phyloP scores from a whole-genome alignment of 1,140 invertebrate species.

The Dufourea novaeangliae region DNA sequence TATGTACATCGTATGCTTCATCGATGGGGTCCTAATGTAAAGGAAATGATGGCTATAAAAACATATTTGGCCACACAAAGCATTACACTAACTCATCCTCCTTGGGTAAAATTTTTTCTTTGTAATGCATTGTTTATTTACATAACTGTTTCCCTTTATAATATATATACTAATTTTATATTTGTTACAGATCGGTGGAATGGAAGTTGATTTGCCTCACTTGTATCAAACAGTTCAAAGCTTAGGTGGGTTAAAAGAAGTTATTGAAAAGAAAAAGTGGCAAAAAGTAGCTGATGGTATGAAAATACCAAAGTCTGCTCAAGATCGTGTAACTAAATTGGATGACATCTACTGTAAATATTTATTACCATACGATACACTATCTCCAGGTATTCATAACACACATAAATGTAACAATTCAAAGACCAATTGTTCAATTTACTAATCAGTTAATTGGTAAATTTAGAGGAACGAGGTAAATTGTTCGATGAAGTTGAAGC shows the following conservation, averaged over 20 bases:
- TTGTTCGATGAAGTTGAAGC: conserved; percentile 89
- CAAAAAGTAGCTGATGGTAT: conserved; percentile 93
- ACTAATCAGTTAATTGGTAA: conserved; percentile 45
- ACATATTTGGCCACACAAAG: conserved; percentile 91
- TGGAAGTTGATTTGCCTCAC: conserved; percentile 94
- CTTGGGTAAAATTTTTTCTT: conserved; percentile 83
- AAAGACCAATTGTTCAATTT: conserved; percentile 20
- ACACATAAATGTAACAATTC: conserved; percentile 5
- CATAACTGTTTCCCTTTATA: not conserved
- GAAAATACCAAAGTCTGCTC: conserved; percentile 91
- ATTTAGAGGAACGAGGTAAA: conserved; percentile 87
- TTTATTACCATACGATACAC: conserved; percentile 93
- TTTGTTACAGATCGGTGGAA: conserved; percentile 88
- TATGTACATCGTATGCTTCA: conserved; percentile 94
- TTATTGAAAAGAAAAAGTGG: conserved; percentile 96
- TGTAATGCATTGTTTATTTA: conserved; percentile 24
- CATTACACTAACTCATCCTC: conserved; percentile 88
- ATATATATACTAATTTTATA: conserved; percentile 15
- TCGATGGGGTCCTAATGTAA: conserved; percentile 94
- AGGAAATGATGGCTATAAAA: conserved; percentile 93
- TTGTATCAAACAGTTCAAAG: conserved; percentile 93
- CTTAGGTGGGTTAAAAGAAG: conserved; percentile 93
- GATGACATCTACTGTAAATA: conserved; percentile 97
- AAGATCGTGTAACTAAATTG: conserved; percentile 92
- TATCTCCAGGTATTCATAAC: conserved; percentile 85